Percentiles rank a stretch among this genome's conserved stretches.
Conservation (phyloP, 2,113 vertebrate genomes). For the Galeopterus variegatus region DNA sequence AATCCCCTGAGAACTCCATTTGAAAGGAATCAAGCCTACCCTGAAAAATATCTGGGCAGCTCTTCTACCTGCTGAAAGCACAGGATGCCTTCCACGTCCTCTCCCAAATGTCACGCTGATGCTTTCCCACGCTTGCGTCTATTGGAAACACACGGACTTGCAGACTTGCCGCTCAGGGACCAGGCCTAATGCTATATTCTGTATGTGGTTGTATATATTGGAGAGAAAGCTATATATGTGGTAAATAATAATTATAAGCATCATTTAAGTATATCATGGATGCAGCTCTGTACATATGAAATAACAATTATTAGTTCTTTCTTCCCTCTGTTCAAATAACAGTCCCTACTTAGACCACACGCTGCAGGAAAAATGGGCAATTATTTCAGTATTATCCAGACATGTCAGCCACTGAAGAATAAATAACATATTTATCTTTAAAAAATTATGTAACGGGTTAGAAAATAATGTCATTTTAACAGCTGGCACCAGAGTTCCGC, state of each 20-base stretch:
- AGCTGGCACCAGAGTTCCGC: constrained; percentile 36
- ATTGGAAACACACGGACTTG: background rate
- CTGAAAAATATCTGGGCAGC: background rate
- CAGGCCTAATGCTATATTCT: background rate
- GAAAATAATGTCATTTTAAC: constrained; percentile 36
- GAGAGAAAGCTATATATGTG: background rate
- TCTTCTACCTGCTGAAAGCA: background rate
- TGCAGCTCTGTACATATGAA: background rate
- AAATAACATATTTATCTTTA: constrained; percentile 69
- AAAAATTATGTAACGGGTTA: constrained; percentile 35
- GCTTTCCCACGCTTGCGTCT: background rate
- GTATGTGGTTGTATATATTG: background rate
- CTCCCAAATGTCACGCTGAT: background rate
- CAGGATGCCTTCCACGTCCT: background rate
- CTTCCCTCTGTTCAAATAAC: constrained; percentile 65
- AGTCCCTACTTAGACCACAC: constrained; percentile 10
- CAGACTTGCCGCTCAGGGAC: rapidly evolving
- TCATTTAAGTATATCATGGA: background rate
- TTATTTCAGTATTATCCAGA: constrained; percentile 56
- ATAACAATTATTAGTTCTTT: constrained; percentile 54
- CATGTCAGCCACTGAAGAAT: constrained; percentile 38
- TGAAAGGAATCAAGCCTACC: background rate
- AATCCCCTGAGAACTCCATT: background rate
- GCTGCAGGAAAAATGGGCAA: constrained; percentile 40
- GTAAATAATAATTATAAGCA: background rate